Evolutionary conservation across 2,888 invertebrate species (phyloP).

Genomic region (Odontocolon sp.): DNA sequence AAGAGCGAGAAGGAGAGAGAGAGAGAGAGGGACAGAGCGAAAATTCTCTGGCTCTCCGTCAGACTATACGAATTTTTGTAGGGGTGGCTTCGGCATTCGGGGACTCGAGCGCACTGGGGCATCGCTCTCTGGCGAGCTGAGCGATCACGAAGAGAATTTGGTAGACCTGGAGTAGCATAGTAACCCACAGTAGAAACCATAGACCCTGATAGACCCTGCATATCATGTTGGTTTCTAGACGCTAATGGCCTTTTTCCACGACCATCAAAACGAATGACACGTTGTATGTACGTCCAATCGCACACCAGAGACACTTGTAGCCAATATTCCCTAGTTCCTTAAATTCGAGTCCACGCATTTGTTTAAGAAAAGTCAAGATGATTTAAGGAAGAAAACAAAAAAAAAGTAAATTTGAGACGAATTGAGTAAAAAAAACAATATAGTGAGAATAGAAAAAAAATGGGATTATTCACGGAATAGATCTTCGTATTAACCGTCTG

Average conservation of each 20-base stretch:
- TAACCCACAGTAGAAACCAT: constrained; percentile 38
- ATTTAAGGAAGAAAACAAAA: too few relatives aligned
- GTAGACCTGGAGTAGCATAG: constrained; percentile 16
- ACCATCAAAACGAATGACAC: constrained; percentile 53
- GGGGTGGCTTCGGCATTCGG: constrained; percentile 29
- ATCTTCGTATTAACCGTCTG: constrained; percentile 10
- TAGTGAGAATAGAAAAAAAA: neutral
- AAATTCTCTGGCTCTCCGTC: constrained; percentile 7
- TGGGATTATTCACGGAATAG: constrained; percentile 4
- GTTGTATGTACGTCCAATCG: constrained; percentile 55
- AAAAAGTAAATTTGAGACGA: too few relatives aligned
- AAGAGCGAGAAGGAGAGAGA: constrained; percentile 10
- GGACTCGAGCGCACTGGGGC: constrained; percentile 21
- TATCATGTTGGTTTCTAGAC: constrained; percentile 35
- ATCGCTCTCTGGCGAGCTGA: constrained; percentile 37
- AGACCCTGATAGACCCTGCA: constrained; percentile 27
- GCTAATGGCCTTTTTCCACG: constrained; percentile 49
- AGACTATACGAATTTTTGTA: constrained; percentile 39
- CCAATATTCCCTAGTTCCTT: constrained; percentile 55
- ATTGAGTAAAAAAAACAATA: neutral
- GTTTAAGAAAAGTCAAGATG: too few relatives aligned
- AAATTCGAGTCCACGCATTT: constrained; percentile 26
- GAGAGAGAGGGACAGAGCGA: constrained; percentile 34
- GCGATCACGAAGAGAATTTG: constrained; percentile 18
- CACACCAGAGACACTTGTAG: constrained; percentile 7